Evolutionary conservation across 2,888 invertebrate species (phyloP), one percentile per base, ranked within the genome.

Genomic region (Erannis defoliaria): DNA sequence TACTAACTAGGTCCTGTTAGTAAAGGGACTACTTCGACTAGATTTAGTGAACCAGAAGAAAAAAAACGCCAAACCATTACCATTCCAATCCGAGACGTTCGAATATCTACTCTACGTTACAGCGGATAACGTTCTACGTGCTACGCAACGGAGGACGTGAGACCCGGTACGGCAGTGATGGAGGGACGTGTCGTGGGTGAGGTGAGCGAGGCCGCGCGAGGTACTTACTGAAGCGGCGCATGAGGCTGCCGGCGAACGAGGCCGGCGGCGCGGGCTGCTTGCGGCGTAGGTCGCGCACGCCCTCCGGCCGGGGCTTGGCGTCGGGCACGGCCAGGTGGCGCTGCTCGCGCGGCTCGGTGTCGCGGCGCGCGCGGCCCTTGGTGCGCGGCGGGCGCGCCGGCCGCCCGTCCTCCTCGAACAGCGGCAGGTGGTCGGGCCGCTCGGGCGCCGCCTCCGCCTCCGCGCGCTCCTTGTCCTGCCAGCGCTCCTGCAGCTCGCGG

Each of bases 181-280:
- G 60, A 60, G 70, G 64, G n/a, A n/a, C n/a, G n/a, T 68, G 67
- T 59, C n/a, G 64, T 57, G 53, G 33, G 55, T 38, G 55, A 40
- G 51, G 31, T 40, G 51, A 40, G 38, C 40, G 23, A n/a, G 40
- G 62, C 71, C 68, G 71, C 74, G 68, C 50, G 62, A 67, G 80
- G 70, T 95, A 97, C 97, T 97, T 97, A 97, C 97, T 97, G 95
- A 97, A 96, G 94, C 97, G 95, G 87, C 97, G 94, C 94, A 96
- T 96, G 77, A 97, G 93, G 94, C 94, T 95, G 84, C 96, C 96
- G 76, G 96, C 95, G 93, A 96, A 95, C 67, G 95, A 83, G 93
- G 85, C 79, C 83, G 88, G 77, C 85, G 87, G 74, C 70, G 81
- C 73, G 73, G 89, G 88, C 71, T 90, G 93, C 79, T 89, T 90